Base-by-base conservation (phyloP, 2,113 vertebrate genomes). In the Galbula dea region DNA sequence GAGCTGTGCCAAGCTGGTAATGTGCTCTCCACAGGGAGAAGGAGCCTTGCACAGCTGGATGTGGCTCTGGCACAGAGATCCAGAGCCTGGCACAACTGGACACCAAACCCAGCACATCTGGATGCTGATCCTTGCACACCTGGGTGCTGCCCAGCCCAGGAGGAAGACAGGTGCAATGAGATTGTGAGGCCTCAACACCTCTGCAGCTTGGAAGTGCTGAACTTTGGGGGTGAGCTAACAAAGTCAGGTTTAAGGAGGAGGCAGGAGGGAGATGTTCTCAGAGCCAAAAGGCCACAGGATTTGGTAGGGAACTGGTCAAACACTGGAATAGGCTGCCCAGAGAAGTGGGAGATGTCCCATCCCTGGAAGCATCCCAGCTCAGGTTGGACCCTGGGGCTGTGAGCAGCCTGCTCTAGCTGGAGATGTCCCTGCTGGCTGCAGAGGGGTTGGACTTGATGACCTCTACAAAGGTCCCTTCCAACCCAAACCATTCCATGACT, bases 11-110 rank as follows among this genome's bases (percentile, higher is more conserved):
- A 37, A 27, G 21, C 27, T 36, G 66, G 1, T n/a, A n/a, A 22
- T 1, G 12, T 8, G 21, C 2, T 23, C 16, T 6, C 1, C 10
- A 2, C 5, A 12, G 46, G 32, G 4, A 10, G 7, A 13, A 54
- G 34, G 39, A 43, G 20, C 23, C 67, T 18, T 20, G 36, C 34
- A 45, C 62, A 71, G 46, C 46, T 75, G 61, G 55, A 6, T 24
- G 11, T 10, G 26, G 26, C 23, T 9, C 13, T 2, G 1, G 36
- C 62, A 52, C 9, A 15, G 29, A 52, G 12, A 73, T 27, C 59
- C 2, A 0, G 36, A 58, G 32, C 18, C 22, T 24, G 12, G 23
- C 51, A 59, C 37, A 43, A 43, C 51, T 58, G 27, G 54, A 34
- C 67, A 21, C 5, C 3, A 10, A 26, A 19, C 6, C 29, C 51